Percentiles rank a stretch among this genome's conserved stretches.
Conservation (phyloP, 2,113 vertebrate species). For the Sebastes schlegelii region DNA sequence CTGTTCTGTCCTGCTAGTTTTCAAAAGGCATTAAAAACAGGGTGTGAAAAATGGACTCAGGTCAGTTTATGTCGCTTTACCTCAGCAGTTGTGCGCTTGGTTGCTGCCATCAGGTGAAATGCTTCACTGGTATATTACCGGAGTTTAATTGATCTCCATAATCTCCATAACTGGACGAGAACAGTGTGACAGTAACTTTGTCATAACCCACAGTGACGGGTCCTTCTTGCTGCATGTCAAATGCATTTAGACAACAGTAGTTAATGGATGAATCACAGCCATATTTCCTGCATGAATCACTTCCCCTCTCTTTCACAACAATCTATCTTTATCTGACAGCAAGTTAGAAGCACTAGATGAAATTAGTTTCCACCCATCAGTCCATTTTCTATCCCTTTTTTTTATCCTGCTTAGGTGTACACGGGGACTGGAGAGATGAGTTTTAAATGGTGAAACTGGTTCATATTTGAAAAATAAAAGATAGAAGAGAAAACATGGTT, state of each 20-base stretch:
- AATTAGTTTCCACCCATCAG: neutral
- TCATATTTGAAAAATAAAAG: no score
- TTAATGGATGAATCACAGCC: constrained; percentile 26
- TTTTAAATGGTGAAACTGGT: neutral
- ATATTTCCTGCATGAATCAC: constrained; percentile 41
- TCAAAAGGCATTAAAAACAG: neutral
- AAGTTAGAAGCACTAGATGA: neutral
- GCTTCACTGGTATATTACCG: constrained; percentile 5
- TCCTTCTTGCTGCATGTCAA: constrained; percentile 51
- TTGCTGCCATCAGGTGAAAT: constrained; percentile 7
- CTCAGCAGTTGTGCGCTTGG: neutral
- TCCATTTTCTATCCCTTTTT: neutral
- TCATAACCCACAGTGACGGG: constrained; percentile 38
- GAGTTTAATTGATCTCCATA: constrained; percentile 22
- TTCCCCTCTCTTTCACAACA: neutral
- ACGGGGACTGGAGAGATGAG: neutral
- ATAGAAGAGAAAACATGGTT: no score
- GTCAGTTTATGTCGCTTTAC: neutral
- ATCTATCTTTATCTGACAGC: constrained; percentile 28
- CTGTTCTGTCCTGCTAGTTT: neutral
- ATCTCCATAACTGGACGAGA: constrained; percentile 49
- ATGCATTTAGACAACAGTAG: constrained; percentile 30
- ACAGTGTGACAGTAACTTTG: constrained; percentile 27
- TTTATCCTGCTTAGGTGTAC: neutral
- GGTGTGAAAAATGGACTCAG: neutral